phyloP scores from a whole-genome alignment of 1,140 invertebrate genomes.

The Drosophila serrata region DNA sequence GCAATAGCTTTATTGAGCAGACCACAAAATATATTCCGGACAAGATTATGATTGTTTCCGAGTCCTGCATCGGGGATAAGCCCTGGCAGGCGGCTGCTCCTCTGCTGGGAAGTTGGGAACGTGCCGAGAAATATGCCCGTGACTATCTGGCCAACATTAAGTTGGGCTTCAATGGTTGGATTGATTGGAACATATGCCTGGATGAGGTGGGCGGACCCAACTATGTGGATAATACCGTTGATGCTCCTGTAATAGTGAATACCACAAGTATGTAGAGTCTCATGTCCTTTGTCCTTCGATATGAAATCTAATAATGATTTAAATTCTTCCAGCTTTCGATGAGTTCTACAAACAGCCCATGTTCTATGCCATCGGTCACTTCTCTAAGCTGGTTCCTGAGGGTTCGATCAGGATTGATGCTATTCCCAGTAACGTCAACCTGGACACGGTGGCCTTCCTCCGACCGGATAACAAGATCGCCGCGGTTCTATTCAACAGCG shows the following conservation, averaged over 20 bases:
- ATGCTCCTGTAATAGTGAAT: constrained; percentile 92
- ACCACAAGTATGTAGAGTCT: constrained; percentile 64
- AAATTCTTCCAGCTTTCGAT: constrained; percentile 58
- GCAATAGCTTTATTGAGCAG: constrained; percentile 86
- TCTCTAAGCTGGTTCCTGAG: constrained; percentile 92
- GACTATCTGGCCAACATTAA: constrained; percentile 88
- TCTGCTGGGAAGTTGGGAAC: constrained; percentile 90
- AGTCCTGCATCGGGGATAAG: constrained; percentile 90
- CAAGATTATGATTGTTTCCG: constrained; percentile 92
- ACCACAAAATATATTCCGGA: constrained; percentile 88
- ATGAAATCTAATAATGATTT: background rate
- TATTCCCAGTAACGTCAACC: constrained; percentile 57
- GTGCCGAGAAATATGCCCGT: constrained; percentile 88
- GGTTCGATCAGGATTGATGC: constrained; percentile 87
- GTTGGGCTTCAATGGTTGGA: constrained; percentile 90
- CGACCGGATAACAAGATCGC: constrained; percentile 87
- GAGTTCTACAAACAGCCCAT: constrained; percentile 96
- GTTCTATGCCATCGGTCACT: constrained; percentile 95
- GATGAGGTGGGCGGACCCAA: constrained; percentile 92
- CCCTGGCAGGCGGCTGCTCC: constrained; percentile 73
- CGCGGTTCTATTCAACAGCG: constrained; percentile 88
- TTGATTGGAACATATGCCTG: constrained; percentile 95
- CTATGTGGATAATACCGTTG: constrained; percentile 91
- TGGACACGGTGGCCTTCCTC: constrained; percentile 86
- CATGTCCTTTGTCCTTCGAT: background rate